phyloP scores from a whole-genome alignment of 2,113 vertebrate genomes.

The Catharus fuscescens region DNA sequence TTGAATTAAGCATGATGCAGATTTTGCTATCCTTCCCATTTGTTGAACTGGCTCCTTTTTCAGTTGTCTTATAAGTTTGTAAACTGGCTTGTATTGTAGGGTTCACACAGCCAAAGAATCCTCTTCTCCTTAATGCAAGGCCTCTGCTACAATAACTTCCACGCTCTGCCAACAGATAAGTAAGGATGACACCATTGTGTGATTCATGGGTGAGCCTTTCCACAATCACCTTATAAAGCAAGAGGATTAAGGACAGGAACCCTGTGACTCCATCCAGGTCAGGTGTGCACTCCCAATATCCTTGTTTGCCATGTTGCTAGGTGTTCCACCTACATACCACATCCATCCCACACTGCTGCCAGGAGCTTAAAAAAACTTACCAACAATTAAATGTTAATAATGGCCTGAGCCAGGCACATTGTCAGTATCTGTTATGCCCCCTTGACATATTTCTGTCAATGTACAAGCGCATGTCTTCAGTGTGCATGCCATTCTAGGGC shows the following conservation, averaged over 20 bases:
- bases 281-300: background rate
- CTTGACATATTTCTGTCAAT: background rate
- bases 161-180: background rate
- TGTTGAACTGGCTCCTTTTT: background rate
- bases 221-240: background rate
- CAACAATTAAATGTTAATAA: background rate
- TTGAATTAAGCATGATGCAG: background rate
- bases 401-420: background rate
- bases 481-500: background rate
- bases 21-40: background rate
- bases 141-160: background rate
- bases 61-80: background rate
- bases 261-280: background rate
- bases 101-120: background rate
- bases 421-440: background rate
- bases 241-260: background rate
- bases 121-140: background rate
- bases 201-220: background rate
- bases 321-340: background rate
- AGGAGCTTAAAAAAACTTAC: background rate
- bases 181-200: background rate
- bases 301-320: background rate
- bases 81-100: fast-evolving
- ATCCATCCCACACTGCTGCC: background rate
- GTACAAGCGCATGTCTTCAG: background rate